Conservation (phyloP, 2,888 invertebrate genomes). For the Drosophila nigricruria region DNA sequence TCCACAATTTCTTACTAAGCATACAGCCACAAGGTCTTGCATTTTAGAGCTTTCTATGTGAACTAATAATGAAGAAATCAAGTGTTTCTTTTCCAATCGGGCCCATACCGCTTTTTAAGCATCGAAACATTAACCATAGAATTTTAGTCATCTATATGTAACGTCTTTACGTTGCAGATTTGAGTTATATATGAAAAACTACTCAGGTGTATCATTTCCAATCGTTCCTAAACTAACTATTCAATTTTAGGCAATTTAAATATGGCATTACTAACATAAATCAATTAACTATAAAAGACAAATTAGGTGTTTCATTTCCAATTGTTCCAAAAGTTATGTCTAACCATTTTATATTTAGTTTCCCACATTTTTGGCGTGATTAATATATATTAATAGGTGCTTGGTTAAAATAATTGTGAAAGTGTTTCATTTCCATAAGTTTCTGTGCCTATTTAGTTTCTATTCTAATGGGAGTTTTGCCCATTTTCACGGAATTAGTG, state of each 20-base stretch:
- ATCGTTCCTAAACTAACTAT: background rate
- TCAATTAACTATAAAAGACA: background rate
- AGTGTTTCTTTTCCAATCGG: background rate
- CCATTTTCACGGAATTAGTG: background rate
- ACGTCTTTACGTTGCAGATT: no score
- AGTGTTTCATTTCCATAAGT: conserved; percentile 6
- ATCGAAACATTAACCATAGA: background rate
- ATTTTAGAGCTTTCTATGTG: background rate
- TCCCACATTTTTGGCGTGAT: background rate
- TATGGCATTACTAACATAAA: background rate
- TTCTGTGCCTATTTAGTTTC: background rate
- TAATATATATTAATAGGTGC: conserved; percentile 14
- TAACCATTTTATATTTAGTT: background rate
- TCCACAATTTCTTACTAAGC: background rate
- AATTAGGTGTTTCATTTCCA: no score
- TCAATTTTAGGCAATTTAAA: background rate
- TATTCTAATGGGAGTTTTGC: background rate
- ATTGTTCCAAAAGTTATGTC: background rate
- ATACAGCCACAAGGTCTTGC: background rate
- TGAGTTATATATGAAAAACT: no score
- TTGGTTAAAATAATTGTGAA: background rate
- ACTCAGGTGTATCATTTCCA: background rate
- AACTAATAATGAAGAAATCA: background rate
- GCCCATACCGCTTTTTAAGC: background rate
- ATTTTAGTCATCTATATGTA: background rate